Base-by-base conservation (phyloP, 2,113 vertebrate species). In the Podarcis muralis region DNA sequence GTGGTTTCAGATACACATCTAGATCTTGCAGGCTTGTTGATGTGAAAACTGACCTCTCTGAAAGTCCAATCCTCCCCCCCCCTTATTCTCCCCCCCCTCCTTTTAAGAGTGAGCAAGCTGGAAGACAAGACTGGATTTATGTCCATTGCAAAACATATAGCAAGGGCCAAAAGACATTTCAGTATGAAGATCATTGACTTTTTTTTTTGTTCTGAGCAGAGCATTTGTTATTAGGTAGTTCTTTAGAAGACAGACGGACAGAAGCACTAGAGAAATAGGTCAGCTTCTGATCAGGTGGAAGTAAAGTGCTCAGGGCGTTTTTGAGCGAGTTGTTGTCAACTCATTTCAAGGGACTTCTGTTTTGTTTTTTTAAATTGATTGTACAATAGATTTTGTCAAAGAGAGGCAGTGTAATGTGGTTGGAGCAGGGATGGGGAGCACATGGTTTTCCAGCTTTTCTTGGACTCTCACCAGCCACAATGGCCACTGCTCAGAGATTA, bases 191-290 rank as follows among this genome's bases (percentile, higher is more conserved):
- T 53, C 48, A 16, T 35, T 69, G 8, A 5, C 53, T 30, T 71
- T 30, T 22, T 30, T 22, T 53, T 4, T 77, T 90, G 37, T 84
- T 23, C 66, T 48, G 53, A 0, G 0, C 3, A 57, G 2, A 88
- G 57, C 5, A 68, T 83, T 1, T 91, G 3, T n/a, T 16, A 83
- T 32, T 84, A n/a, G n/a, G n/a, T n/a, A 69, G 4, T 85, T 62
- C 59, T 89, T 80, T 32, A n/a, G 32, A 86, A 5, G 74, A 87
- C 32, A 79, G 69, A 92, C 48, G 25, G 76, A 30, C 59, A 86
- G 81, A 40, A 40, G 1, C 78, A 1, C 0, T 85, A 22, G 80
- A 88, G 76, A 4, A 5, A 77, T 18, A 68, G 12, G 9, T 79
- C 65, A 81, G 32, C 53, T 87, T 89, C 11, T 76, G 82, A 79